Base-by-base conservation (phyloP, 1,140 invertebrate species). In the Monomorium pharaonis region DNA sequence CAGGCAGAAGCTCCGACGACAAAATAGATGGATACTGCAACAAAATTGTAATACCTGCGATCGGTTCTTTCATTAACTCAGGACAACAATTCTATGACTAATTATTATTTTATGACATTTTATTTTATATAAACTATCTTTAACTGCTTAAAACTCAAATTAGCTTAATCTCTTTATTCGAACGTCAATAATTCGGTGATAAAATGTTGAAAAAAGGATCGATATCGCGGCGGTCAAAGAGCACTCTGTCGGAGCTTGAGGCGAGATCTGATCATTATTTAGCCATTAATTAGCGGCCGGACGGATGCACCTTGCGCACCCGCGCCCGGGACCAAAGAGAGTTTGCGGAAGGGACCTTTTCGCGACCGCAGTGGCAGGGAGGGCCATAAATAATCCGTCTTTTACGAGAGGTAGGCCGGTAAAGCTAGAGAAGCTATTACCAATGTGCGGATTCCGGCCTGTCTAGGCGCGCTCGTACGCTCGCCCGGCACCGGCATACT, bases 351-450 rank as follows among this genome's bases (percentile, higher is more conserved):
- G 65, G n/a, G 37, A 77, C 21, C 9, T 49, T 16, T n/a, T 21
- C 30, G 21, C 49, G 21, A 12, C 14, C 69, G 12, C 49, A 18
- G 3, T 58, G 14, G 75, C 63, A 33, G 47, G 60, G 72, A 33
- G 49, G 58, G 3, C 16, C 83, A 86, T 90, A 86, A 89, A 90
- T 87, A 87, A n/a, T n/a, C 87, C 84, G 84, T 62, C 86, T 84
- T 89, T 89, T 89, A 86, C 80, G 86, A 88, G 83, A 85, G 76
- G 58, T 75, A 87, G 69, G 51, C 69, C 51, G 81, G 86, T 80
- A 83, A 90, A 75, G n/a, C 81, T 86, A 90, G 84, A 84, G 86
- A 90, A 90, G 88, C 88, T 90, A 90, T 90, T 90, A 88, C 72
- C 89, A 65, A 88, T 90, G 89, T 90, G 30, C 14, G 86, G 86